Evolutionary conservation across 2,888 invertebrate species (phyloP).

Genomic region (Cepaea hortensis): DNA sequence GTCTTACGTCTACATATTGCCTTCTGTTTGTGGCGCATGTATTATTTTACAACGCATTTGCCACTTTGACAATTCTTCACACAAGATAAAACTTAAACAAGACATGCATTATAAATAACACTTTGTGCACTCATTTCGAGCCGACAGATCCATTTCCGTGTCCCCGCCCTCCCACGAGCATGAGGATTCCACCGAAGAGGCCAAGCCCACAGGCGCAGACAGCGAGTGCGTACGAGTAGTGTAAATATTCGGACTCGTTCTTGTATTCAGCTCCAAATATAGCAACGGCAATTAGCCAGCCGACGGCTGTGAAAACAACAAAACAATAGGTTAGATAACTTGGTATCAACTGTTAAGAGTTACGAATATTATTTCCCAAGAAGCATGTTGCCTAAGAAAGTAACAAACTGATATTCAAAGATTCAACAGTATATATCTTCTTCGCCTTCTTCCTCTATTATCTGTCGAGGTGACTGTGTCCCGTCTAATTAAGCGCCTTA

Average conservation of each 20-base stretch:
- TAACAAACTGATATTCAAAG: background rate
- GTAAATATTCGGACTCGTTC: background rate
- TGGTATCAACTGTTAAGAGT: background rate
- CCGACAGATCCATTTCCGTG: conserved; percentile 85
- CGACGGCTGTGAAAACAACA: conserved; percentile 5
- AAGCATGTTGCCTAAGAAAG: background rate
- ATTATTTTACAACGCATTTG: too few species aligned
- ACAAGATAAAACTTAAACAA: too few species aligned
- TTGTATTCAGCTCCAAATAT: conserved; percentile 9
- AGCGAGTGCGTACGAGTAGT: conserved; percentile 32
- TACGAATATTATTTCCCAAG: background rate
- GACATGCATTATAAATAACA: too few species aligned
- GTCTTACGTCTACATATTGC: too few species aligned
- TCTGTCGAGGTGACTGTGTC: too few species aligned
- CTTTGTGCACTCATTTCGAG: too few species aligned
- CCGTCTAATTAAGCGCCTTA: too few species aligned
- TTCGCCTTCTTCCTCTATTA: too few species aligned
- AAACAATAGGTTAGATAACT: background rate
- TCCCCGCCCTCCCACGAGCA: conserved; percentile 1
- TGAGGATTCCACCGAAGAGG: conserved; percentile 3
- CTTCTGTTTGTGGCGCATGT: too few species aligned
- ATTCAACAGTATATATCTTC: background rate
- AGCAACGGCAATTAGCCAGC: conserved; percentile 32
- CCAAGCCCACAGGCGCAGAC: conserved; percentile 16
- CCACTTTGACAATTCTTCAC: too few species aligned